Conservation (phyloP, 2,888 invertebrate genomes). For the Ceriagrion tenellum region DNA sequence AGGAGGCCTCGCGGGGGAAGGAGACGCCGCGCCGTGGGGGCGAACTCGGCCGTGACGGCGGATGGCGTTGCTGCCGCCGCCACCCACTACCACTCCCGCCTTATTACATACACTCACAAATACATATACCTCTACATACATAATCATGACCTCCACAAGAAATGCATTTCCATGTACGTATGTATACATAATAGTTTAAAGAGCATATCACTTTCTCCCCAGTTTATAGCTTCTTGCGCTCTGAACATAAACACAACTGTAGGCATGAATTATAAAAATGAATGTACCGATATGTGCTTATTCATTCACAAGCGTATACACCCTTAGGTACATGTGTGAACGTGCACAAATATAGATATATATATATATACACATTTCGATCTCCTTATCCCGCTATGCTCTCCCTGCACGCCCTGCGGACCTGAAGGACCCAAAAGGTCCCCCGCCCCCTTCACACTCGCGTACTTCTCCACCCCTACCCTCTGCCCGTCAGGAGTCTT, state of each 20-base stretch:
- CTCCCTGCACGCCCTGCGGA: conserved; percentile 45
- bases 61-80: neutral
- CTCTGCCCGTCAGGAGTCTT: neutral
- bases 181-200: too few species aligned
- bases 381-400: neutral
- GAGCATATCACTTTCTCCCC: too few species aligned
- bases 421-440: conserved; percentile 33
- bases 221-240: too few species aligned
- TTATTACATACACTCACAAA: neutral
- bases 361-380: neutral
- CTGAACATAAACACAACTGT: too few species aligned
- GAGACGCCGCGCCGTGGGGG: neutral
- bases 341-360: too few species aligned
- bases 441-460: neutral
- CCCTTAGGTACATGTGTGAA: neutral
- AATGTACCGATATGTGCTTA: too few species aligned
- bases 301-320: too few species aligned
- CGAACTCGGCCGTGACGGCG: neutral
- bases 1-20: conserved; percentile 33
- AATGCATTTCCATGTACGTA: too few species aligned
- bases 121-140: neutral
- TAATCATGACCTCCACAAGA: too few species aligned
- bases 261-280: too few species aligned
- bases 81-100: neutral
- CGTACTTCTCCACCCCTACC: neutral